phyloP scores from a whole-genome alignment of 2,888 invertebrate species.

The Mythimna pallens region DNA sequence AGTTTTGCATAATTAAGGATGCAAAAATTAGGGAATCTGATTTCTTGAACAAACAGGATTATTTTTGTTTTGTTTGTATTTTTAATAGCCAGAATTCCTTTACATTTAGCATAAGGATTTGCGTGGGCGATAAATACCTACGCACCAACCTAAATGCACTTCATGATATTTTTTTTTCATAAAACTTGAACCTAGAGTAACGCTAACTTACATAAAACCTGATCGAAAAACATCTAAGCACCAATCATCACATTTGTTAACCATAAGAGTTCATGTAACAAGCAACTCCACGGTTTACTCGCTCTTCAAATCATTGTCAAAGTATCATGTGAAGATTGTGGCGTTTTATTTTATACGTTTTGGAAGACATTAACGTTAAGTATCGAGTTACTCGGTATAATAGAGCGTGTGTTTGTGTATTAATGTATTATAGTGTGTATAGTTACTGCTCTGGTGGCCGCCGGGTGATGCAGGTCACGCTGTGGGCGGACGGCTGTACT shows the following conservation, averaged over 20 bases:
- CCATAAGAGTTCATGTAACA: neutral
- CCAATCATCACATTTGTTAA: neutral
- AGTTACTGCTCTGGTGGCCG: slow-evolving; percentile 63
- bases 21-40: slow-evolving; percentile 9
- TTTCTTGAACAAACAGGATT: slow-evolving; percentile 1
- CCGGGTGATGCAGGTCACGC: slow-evolving; percentile 27
- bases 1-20: slow-evolving; percentile 33
- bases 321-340: slow-evolving; percentile 50
- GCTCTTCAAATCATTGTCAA: slow-evolving; percentile 50
- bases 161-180: neutral
- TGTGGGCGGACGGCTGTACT: slow-evolving; percentile 42
- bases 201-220: neutral
- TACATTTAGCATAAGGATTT: neutral
- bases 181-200: no score
- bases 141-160: neutral
- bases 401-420: slow-evolving; percentile 49
- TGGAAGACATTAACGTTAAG: slow-evolving; percentile 58
- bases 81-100: neutral
- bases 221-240: neutral
- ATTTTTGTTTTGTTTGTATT: neutral
- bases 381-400: slow-evolving; percentile 66
- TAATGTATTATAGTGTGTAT: slow-evolving; percentile 20
- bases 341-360: slow-evolving; percentile 61
- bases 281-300: slow-evolving; percentile 24
- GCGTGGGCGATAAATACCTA: neutral